Evolutionary conservation across 2,113 vertebrate genomes (phyloP), one percentile per base, ranked within the genome.

Genomic region (Talpa occidentalis): DNA sequence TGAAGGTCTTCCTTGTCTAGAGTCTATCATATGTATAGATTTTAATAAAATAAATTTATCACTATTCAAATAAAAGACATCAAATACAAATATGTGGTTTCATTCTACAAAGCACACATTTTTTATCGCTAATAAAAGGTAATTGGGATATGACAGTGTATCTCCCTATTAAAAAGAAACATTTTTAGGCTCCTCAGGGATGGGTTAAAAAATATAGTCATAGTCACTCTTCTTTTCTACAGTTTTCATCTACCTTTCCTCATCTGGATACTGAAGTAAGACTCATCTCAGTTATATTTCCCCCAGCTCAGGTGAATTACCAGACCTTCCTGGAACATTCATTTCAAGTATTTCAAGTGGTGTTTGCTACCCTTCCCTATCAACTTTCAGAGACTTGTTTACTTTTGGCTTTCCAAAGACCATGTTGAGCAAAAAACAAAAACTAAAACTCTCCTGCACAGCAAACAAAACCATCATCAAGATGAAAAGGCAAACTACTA

Each of bases 1-100:
- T 76, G 26, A 32, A 77, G 6, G 2, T 26, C 26, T 72, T 73
- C 54, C 42, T 85, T 5, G 15, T 37, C 66, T 86, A 52, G 15
- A 85, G 11, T 44, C 22, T 69, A 78, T 0, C 54, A 24, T 47
- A 62, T 42, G 54, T 12, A 35, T 16, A 87, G 62, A 56, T 90
- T 89, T 96, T 37, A 79, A 64, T 47, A 30, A 92, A 87, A 82
- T 17, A 64, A n/a, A 42, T 60, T 74, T 69, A 89, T 21, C 15
- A 86, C 64, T 64, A 42, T 66, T 73, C 59, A 85, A 77, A 78
- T 62, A 62, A 37, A 72, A 79, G 14, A 11, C 4, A 64, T 56
- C 24, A 73, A 30, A 22, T 28, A 84, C 12, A 91, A 79, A 67
- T 16, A 76, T 40, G 10, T 66, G n/a, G 2, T 56, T 73, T 90